Conservation (phyloP, 2,888 invertebrate species). For the Abrostola triplasia region DNA sequence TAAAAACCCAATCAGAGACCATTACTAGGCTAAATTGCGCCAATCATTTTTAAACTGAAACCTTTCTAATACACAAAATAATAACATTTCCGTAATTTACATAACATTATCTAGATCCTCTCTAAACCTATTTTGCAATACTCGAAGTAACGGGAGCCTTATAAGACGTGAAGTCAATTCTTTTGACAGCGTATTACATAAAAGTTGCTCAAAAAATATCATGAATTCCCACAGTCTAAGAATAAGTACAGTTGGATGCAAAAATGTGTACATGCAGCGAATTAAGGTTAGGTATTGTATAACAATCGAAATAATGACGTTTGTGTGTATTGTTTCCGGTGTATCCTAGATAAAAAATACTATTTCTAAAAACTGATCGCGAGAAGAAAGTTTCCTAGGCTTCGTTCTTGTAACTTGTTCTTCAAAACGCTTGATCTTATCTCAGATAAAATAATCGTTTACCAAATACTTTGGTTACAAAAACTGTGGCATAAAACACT, state of each 20-base stretch:
- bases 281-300: not conserved
- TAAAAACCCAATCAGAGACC: slow-evolving; percentile 22
- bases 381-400: too few relatives aligned
- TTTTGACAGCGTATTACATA: slow-evolving; percentile 38
- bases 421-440: too few relatives aligned
- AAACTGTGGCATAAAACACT: too few relatives aligned
- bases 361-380: too few relatives aligned
- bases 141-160: slow-evolving; percentile 12
- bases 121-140: slow-evolving; percentile 40
- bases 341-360: too few relatives aligned
- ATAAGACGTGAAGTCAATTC: slow-evolving; percentile 26
- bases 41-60: slow-evolving; percentile 30
- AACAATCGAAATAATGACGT: not conserved
- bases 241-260: slow-evolving; percentile 2
- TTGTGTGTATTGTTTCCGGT: not conserved
- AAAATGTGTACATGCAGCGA: not conserved
- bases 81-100: slow-evolving; percentile 41
- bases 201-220: slow-evolving; percentile 42
- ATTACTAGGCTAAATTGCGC: slow-evolving; percentile 26
- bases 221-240: slow-evolving; percentile 42
- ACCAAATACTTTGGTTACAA: too few relatives aligned
- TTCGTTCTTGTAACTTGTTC: too few relatives aligned
- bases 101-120: slow-evolving; percentile 46
- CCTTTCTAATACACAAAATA: slow-evolving; percentile 28
- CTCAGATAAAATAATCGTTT: too few relatives aligned